Conservation (phyloP, 2,888 invertebrate species). For the Athalia cordata region DNA sequence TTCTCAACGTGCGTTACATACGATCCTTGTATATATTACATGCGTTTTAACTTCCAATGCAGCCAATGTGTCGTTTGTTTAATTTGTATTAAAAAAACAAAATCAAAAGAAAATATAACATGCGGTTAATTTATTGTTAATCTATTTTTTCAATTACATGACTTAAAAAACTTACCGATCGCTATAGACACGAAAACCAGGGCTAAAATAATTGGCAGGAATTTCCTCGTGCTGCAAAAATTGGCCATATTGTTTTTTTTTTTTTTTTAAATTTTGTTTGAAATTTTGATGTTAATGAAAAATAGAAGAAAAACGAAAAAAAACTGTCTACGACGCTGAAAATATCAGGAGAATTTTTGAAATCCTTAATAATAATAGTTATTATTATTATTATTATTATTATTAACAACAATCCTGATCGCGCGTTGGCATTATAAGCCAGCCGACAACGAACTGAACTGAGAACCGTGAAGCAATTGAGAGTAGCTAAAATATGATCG, state of each 20-base stretch:
- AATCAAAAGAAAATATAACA: too few relatives aligned
- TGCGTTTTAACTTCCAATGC: too few relatives aligned
- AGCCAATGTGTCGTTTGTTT: too few relatives aligned
- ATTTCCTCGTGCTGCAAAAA: conserved; percentile 24
- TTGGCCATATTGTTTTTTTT: conserved; percentile 29
- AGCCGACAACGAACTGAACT: conserved; percentile 7
- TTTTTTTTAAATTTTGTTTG: background rate
- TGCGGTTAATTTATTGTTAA: background rate
- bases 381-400: background rate
- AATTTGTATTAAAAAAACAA: too few relatives aligned
- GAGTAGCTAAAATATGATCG: background rate
- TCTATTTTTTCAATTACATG: background rate
- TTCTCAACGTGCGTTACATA: too few relatives aligned
- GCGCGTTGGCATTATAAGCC: background rate
- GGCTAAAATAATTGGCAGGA: conserved; percentile 29
- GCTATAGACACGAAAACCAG: conserved; percentile 36
- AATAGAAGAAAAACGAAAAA: background rate
- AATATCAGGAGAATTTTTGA: too few relatives aligned
- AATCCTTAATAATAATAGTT: background rate
- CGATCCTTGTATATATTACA: too few relatives aligned
- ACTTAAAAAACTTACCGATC: conserved; percentile 23
- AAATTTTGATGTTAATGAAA: background rate
- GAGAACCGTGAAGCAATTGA: background rate
- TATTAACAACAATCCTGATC: background rate
- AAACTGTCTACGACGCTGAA: background rate